These are phyloP conservation scores for Manacus vitellinus DNA, from an alignment of 2,113 vertebrate species.

Conservation along the genomic window DNA sequence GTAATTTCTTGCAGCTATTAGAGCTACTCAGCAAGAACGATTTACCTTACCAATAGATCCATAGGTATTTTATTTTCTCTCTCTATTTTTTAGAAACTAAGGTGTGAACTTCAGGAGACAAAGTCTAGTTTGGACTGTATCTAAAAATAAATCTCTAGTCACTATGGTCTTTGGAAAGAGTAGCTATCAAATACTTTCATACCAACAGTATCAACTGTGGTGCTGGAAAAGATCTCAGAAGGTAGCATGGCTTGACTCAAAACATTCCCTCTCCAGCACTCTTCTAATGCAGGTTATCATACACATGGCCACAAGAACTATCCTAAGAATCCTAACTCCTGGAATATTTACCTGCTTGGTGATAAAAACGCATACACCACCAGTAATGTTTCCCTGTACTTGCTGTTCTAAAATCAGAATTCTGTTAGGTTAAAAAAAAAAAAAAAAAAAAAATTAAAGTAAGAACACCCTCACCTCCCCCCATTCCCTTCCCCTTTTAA, in stretches of 20 bases:
- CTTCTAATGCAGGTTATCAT: background rate
- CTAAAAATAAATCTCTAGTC: background rate
- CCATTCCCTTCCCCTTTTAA: background rate
- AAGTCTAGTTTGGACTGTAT: background rate
- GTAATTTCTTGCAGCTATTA: background rate
- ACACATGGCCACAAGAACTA: background rate
- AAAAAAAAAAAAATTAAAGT: background rate
- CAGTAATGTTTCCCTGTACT: background rate
- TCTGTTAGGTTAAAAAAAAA: background rate
- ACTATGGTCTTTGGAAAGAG: background rate
- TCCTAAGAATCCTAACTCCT: background rate
- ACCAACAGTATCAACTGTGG: background rate
- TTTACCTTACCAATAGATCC: background rate
- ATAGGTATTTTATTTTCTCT: background rate
- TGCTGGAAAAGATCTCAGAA: background rate
- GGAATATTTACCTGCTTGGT: background rate
- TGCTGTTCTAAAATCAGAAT: background rate
- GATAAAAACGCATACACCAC: background rate
- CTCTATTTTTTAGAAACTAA: background rate
- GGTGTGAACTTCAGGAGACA: background rate
- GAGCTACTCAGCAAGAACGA: background rate
- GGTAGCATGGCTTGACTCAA: background rate
- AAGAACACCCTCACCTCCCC: rapidly evolving
- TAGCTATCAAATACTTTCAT: background rate
- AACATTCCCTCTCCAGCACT: background rate